These are phyloP conservation scores for Speoplatyrhinus poulsoni DNA, from an alignment of 2,113 vertebrate species.

Conservation along the genomic window DNA sequence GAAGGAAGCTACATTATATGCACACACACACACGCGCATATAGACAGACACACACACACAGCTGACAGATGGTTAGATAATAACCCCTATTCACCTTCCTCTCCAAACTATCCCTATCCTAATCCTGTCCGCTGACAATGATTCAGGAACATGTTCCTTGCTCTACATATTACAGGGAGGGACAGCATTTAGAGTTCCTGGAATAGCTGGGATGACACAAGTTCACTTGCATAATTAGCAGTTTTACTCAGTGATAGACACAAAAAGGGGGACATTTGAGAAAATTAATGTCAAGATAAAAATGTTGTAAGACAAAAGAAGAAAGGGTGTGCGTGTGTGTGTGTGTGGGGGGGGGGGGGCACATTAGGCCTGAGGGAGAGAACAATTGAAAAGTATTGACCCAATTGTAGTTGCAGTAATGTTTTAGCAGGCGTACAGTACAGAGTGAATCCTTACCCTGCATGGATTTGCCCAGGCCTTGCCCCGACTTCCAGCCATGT, in stretches of 20 bases:
- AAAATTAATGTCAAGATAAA: slow-evolving; percentile 32
- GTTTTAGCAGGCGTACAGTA: slow-evolving; percentile 14
- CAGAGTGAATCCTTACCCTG: slow-evolving; percentile 88
- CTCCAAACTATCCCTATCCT: background rate
- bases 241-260: slow-evolving; percentile 32
- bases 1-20: no score
- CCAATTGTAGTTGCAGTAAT: slow-evolving; percentile 29
- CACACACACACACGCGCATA: no score
- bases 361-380: slow-evolving; percentile 36
- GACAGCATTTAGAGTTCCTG: slow-evolving; percentile 18
- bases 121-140: slow-evolving; percentile 19
- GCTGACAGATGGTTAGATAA: no score
- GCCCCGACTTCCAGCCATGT: slow-evolving; percentile 99
- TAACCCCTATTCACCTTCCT: no score
- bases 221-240: background rate
- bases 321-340: no score
- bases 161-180: slow-evolving; percentile 16
- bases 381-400: slow-evolving; percentile 24
- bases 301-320: slow-evolving; percentile 23
- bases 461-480: slow-evolving; percentile 97
- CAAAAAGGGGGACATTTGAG: slow-evolving; percentile 30
- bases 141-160: slow-evolving; percentile 12
- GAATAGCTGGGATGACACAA: slow-evolving; percentile 17
- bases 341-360: no score
- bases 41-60: no score